Evolutionary conservation across 2,888 invertebrate genomes (phyloP).

Genomic region (Operophtera brumata): DNA sequence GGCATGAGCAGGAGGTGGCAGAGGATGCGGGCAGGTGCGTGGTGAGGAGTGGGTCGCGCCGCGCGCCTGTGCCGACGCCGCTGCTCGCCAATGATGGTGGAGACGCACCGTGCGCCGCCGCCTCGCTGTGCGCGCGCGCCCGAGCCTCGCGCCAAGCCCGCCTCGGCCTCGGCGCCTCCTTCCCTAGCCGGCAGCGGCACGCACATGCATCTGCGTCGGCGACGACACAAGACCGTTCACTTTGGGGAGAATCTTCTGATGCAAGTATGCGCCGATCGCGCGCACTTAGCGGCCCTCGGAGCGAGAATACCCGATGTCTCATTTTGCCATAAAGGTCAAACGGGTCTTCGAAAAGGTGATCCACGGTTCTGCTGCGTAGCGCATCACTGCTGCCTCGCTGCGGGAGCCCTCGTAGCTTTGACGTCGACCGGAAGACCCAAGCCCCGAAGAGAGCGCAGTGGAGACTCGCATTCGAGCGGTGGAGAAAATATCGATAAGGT

Average conservation of each 20-base stretch:
- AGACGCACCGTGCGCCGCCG: constrained; percentile 76
- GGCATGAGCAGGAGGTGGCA: constrained; percentile 39
- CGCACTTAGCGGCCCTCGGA: constrained; percentile 73
- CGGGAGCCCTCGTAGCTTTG: constrained; percentile 64
- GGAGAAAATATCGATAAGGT: constrained; percentile 70
- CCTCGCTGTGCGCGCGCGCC: constrained; percentile 71
- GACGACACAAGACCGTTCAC: constrained; percentile 89
- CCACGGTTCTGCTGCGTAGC: constrained; percentile 75
- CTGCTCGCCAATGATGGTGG: constrained; percentile 77
- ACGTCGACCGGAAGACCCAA: constrained; percentile 63
- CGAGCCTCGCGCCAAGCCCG: constrained; percentile 71
- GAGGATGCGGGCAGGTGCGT: constrained; percentile 45
- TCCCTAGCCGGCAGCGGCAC: constrained; percentile 76
- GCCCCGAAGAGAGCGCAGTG: constrained; percentile 67
- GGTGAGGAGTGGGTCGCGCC: constrained; percentile 71
- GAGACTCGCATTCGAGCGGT: constrained; percentile 75
- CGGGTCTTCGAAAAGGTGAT: constrained; percentile 67
- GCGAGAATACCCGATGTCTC: constrained; percentile 74
- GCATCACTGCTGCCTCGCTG: constrained; percentile 75
- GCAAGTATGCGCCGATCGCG: constrained; percentile 87
- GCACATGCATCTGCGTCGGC: constrained; percentile 83
- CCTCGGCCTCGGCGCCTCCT: constrained; percentile 80
- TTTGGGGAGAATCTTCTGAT: constrained; percentile 88
- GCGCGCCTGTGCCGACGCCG: constrained; percentile 72
- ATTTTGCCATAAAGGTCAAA: constrained; percentile 74